Base-by-base conservation (phyloP, 2,888 invertebrate genomes). In the Timandra comae region DNA sequence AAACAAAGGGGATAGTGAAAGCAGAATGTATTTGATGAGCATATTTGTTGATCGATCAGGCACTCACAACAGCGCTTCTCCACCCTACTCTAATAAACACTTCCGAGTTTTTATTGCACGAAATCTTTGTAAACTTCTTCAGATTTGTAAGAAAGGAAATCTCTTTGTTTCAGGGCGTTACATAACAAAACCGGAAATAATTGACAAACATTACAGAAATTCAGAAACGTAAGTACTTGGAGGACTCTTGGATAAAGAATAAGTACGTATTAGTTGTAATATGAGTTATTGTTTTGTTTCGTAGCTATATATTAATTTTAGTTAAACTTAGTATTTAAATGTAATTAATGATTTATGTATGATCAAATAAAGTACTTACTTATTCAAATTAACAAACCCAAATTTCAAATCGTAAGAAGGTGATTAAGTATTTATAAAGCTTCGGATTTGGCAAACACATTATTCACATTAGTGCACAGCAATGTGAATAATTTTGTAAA, bases 31-130 rank as follows among this genome's bases (percentile, higher is more conserved):
- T 73, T 72, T 69, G 58, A 53, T 56, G 55, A 44, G 51, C 51
- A 40, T 64, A 61, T 70, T 70, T 63, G 67, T 58, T 55, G 53
- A 58, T 56, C 50, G 48, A 54, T 40, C 49, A 52, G 42, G 41
- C 55, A 51, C 47, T 52, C 46, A 43, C 45, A 49, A 52, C 52
- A 33, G 33, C 25, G 40, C 48, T 49, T 42, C 53, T 50, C 33
- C 33, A n/a, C n/a, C 35, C 35, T 33, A 35, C 46, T 33, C 34
- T 39, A 33, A 42, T 34, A 41, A 49, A 41, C 40, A 49, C 48
- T 54, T 51, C 43, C 41, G 38, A 49, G 34, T 46, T 36, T 33
- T 24, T 29, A 30, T 30, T 38, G 32, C 24, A 30, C 24, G 23
- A 37, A 30, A 30, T 12, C 11, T 2, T 16, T 19, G 20, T 21